A percentile compares a stretch with the other conserved stretches of the same genome.
These are phyloP conservation scores for Vanessa cardui DNA, from an alignment of 2,888 invertebrate genomes.

Conservation along the genomic window DNA sequence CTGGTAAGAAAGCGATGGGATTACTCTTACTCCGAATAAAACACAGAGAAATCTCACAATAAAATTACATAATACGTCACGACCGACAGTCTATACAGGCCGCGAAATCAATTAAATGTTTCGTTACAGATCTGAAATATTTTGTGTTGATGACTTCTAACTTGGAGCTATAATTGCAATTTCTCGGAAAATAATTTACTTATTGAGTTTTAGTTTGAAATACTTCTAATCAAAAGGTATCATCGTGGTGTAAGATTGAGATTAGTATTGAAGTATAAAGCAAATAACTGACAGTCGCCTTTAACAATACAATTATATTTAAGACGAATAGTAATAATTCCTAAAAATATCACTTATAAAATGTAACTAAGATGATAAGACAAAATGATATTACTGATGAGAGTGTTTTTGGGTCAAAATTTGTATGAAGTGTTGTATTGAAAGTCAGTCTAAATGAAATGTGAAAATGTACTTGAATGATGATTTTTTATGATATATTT, in stretches of 20 bases:
- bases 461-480: too few species aligned
- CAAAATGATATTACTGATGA: too few species aligned
- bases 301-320: too few species aligned
- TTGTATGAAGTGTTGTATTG: too few species aligned
- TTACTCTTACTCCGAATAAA: constrained; percentile 21
- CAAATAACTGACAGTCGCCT: too few species aligned
- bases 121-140: not conserved
- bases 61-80: not conserved
- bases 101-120: not conserved
- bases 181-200: not conserved
- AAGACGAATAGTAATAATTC: too few species aligned
- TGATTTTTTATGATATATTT: too few species aligned
- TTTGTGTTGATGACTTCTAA: not conserved
- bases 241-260: not conserved
- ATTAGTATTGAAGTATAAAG: too few species aligned
- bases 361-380: too few species aligned
- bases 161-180: not conserved
- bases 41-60: constrained; percentile 6
- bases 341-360: too few species aligned
- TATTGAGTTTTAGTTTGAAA: not conserved
- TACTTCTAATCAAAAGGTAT: not conserved
- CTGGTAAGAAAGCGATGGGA: constrained; percentile 15
- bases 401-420: too few species aligned
- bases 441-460: too few species aligned
- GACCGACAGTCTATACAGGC: not conserved